These are phyloP conservation scores for Hydropotes inermis DNA, from an alignment of 2,113 vertebrate species.

Conservation along the genomic window DNA sequence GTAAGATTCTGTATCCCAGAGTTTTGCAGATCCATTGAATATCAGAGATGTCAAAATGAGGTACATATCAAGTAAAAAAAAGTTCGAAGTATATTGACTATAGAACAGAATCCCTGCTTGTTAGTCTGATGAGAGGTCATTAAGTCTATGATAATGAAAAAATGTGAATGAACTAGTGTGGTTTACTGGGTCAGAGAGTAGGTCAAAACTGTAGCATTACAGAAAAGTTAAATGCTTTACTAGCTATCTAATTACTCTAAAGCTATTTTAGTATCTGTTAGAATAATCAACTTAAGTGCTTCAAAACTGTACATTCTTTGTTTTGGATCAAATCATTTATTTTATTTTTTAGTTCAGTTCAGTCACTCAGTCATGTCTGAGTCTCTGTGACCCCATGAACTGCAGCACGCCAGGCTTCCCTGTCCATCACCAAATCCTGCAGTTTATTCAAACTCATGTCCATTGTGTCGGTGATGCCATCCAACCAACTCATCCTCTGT, in stretches of 20 bases:
- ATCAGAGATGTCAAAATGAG: not conserved
- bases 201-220: not conserved
- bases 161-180: not conserved
- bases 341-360: not conserved
- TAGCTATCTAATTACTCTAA: not conserved
- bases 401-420: not conserved
- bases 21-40: not conserved
- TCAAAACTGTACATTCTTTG: not conserved
- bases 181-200: not conserved
- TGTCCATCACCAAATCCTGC: not conserved
- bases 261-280: not conserved
- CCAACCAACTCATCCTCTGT: not conserved
- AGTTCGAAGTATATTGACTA: not conserved
- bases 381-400: not conserved
- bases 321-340: not conserved
- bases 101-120: not conserved
- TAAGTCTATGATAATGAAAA: not conserved
- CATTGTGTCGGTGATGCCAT: not conserved
- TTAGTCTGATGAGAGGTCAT: not conserved
- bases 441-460: not conserved
- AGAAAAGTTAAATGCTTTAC: not conserved
- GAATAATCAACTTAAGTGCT: not conserved
- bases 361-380: fast-evolving
- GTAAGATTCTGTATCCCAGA: not conserved
- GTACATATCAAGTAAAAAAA: not conserved